Base-by-base conservation (phyloP, 92 coral and sea anemone genomes). In the Heteractis magnifica region DNA sequence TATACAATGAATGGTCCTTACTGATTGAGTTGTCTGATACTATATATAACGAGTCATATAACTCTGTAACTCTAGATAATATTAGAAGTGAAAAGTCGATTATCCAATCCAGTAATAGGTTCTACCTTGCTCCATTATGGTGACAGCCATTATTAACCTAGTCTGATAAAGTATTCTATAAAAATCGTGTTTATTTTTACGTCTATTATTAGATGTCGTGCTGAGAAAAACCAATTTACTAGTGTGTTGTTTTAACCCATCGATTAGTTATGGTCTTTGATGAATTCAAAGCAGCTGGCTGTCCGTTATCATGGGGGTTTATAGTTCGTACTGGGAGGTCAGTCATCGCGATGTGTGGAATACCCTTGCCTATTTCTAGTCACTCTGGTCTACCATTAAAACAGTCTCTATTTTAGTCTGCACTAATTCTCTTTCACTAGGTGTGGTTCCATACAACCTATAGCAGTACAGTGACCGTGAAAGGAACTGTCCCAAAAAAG, bases 201-300 rank as follows among this genome's bases (percentile, higher is more conserved):
- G 14, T 56, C 52, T 49, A 20, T 79, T 11, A 79, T 58, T 58
- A 41, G 73, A 19, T 62, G 74, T 49, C 82, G 55, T 79, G 65
- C 71, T 58, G 82, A 13, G 75, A n/a, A 9, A 51, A 79, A 60
- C 82, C 82, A 79, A 79, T 79, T 79, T 41, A 41, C 51, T 23
- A 58, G 53, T 34, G 19, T n/a, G 65, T 64, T 23, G n/a, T 19
- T 18, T 64, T 64, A 64, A 64, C 20, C 72, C 82, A 62, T 23
- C 72, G 16, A 59, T 79, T 79, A 79, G 74, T 14, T 44, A 4
- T 59, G 82, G 72, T 72, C 74, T 59, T 51, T 79, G 21, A 11
- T 49, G 72, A 79, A 59, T 62, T 16, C 0, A 18, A 64, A n/a
- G 3, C 71, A 64, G 71, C 26, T 64, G 60, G 59, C 8, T 76